Evolutionary conservation across 2,888 invertebrate species (phyloP), one percentile per base, ranked within the genome.

Genomic region (Prionchulus punctatus): DNA sequence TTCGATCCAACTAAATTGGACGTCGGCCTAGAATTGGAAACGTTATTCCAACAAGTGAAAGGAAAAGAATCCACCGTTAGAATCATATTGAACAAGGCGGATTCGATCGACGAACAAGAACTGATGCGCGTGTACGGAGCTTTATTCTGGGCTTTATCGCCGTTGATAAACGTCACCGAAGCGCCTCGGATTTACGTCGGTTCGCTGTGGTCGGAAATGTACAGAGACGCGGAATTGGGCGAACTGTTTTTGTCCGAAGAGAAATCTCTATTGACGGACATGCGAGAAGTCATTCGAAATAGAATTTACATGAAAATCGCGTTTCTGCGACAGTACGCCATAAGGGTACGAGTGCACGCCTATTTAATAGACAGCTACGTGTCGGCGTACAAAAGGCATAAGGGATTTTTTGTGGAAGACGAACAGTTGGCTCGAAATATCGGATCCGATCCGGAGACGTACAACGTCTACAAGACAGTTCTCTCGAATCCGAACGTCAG

Each of bases 61-160:
- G 30, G 28, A 30, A 42, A 56, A 56, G 88, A 89, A 76, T 84
- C 85, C 69, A 88, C 88, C 80, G 87, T 89, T 18, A 83, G 90
- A 65, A 88, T 92, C 68, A 80, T 92, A 65, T 77, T 92, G 59
- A 92, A 92, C 79, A 92, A 92, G 76, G 91, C 89, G 30, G 91
- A 91, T 73, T 84, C 83, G 62, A 85, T 91, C 47, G 85, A 85
- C 68, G 86, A 89, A 0, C 89, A 89, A 71, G 90, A 91, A 73
- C 74, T 92, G 62, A 83, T 91, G 82, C 80, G 88, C 63, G 89
- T 91, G 1, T 90, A 91, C 73, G 86, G 89, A 63, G 88, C 87
- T 15, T 78, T 92, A 54, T 87, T 92, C 67, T 92, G 91, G 92
- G 90, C 89, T 72, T 86, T 92, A 66, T 89, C 89, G n/a, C 91